Evolutionary conservation across 1,140 invertebrate genomes (phyloP).

Genomic region (Leucophenga varia): DNA sequence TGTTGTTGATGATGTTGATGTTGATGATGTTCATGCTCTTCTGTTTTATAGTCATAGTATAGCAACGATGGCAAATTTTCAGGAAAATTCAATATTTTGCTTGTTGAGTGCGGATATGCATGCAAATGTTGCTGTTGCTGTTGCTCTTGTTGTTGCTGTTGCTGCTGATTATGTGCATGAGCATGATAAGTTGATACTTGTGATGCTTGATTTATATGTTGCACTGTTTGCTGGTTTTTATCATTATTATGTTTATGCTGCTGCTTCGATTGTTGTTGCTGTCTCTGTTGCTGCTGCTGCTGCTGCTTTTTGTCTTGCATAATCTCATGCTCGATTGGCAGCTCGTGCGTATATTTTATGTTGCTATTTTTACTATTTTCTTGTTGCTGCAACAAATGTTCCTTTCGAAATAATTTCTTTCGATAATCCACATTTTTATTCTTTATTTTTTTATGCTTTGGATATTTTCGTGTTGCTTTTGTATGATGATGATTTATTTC

Average conservation of each 20-base stretch:
- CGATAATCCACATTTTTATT: conserved; percentile 13
- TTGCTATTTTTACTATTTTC: not conserved
- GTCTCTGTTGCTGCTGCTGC: conserved; percentile 2
- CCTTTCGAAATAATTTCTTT: conserved; percentile 23
- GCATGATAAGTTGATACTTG: too few relatives aligned
- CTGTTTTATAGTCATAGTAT: conserved; percentile 53
- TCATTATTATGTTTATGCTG: conserved; percentile 16
- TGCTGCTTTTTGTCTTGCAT: conserved; percentile 37
- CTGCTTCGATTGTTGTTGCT: conserved; percentile 10
- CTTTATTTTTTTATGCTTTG: conserved; percentile 28
- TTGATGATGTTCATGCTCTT: conserved; percentile 52
- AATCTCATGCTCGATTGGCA: not conserved
- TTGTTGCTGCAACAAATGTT: conserved; percentile 17
- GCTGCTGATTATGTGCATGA: too few relatives aligned
- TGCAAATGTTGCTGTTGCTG: not conserved
- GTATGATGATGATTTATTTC: conserved; percentile 44
- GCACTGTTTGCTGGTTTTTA: conserved; percentile 6
- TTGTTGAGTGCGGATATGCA: conserved; percentile 25
- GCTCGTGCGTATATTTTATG: not conserved
- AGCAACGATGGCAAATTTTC: conserved; percentile 49
- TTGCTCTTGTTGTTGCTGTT: conserved; percentile 4
- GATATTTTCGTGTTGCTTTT: conserved; percentile 40
- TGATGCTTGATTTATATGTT: too few relatives aligned
- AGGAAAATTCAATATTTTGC: conserved; percentile 51
- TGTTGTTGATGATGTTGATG: conserved; percentile 53